Percentiles rank a stretch among this genome's conserved stretches.
phyloP scores from a whole-genome alignment of 1,140 invertebrate genomes.

The Oryctes rhinoceros region DNA sequence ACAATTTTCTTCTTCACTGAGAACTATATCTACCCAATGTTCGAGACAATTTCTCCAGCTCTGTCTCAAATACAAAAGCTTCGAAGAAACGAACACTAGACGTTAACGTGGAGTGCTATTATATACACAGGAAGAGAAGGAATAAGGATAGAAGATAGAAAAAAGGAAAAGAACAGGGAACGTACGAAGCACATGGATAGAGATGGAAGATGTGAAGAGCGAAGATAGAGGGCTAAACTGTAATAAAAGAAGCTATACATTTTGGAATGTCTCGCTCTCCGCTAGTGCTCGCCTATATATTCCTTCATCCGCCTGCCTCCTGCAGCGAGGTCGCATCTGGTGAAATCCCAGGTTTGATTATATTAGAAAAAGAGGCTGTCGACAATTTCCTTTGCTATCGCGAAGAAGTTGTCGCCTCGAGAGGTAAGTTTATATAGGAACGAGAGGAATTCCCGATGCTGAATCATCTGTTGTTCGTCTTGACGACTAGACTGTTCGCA shows the following conservation, averaged over 20 bases:
- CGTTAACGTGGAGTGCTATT: conserved; percentile 26
- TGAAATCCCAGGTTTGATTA: conserved; percentile 33
- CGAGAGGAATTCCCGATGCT: neutral
- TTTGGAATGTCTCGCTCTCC: conserved; percentile 7
- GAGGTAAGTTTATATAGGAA: conserved; percentile 6
- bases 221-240: conserved; percentile 25
- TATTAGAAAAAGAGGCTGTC: conserved; percentile 24
- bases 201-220: neutral
- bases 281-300: conserved; percentile 1
- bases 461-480: neutral
- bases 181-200: neutral
- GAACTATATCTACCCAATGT: neutral
- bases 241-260: conserved; percentile 35
- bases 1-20: neutral
- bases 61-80: neutral
- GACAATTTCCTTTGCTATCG: conserved; percentile 21
- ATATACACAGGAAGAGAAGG: neutral
- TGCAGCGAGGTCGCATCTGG: conserved; percentile 29
- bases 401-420: conserved; percentile 24
- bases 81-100: neutral
- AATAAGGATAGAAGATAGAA: neutral
- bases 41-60: neutral
- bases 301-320: conserved; percentile 23
- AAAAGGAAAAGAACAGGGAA: neutral
- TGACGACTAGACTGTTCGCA: too few relatives aligned